phyloP scores from a whole-genome alignment of 2,888 invertebrate species.

The Ichneumon xanthorius region DNA sequence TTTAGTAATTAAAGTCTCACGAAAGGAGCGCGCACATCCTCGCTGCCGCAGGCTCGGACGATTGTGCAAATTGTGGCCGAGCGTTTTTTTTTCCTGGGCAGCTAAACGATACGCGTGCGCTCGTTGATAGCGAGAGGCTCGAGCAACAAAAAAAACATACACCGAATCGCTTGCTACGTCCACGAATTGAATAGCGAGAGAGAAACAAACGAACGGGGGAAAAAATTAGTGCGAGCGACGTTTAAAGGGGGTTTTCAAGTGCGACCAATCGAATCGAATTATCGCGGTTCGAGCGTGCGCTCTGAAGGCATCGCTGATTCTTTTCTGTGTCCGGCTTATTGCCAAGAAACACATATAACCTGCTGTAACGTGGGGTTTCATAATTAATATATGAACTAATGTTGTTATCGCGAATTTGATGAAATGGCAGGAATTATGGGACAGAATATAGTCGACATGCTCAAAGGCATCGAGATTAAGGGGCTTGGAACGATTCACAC shows the following conservation, averaged over 20 bases:
- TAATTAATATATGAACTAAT: slow-evolving; percentile 25
- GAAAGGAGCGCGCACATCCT: not conserved
- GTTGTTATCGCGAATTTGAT: slow-evolving; percentile 64
- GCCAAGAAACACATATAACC: not conserved
- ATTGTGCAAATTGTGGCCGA: slow-evolving; percentile 47
- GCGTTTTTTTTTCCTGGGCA: slow-evolving; percentile 23
- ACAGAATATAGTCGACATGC: slow-evolving; percentile 93
- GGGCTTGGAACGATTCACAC: too few species aligned
- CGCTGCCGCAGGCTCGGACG: slow-evolving; percentile 21
- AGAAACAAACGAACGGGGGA: slow-evolving; percentile 4
- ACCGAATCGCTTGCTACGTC: slow-evolving; percentile 7
- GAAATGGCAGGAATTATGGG: slow-evolving; percentile 93
- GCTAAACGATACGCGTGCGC: slow-evolving; percentile 62
- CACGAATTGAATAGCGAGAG: not conserved
- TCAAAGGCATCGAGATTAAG: slow-evolving; percentile 92
- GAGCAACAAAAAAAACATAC: slow-evolving; percentile 27
- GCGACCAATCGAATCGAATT: slow-evolving; percentile 10
- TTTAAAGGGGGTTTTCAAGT: not conserved
- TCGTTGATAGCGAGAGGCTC: slow-evolving; percentile 23
- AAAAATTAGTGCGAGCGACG: not conserved
- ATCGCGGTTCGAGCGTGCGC: not conserved
- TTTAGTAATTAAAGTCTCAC: not conserved
- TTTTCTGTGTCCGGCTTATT: not conserved
- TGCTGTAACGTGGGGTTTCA: slow-evolving; percentile 48
- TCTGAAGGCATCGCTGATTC: not conserved